Conservation (phyloP, 2,888 invertebrate genomes). For the Pycnomerus fuliginosus region DNA sequence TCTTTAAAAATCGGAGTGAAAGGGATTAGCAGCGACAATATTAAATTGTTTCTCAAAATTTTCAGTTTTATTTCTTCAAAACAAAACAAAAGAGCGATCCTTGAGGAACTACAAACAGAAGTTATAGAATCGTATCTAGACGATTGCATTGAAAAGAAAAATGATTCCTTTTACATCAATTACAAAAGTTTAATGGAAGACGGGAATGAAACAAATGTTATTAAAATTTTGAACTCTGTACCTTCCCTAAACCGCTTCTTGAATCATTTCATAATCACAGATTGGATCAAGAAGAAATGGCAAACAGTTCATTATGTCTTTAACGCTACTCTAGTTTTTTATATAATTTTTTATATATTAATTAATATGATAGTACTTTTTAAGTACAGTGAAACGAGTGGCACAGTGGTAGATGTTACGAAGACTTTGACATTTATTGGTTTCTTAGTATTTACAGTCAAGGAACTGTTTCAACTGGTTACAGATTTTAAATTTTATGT, state of each 20-base stretch:
- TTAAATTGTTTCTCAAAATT: constrained; percentile 29
- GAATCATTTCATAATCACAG: constrained; percentile 7
- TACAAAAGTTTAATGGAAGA: constrained; percentile 32
- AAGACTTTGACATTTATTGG: no score
- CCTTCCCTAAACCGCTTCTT: constrained; percentile 1
- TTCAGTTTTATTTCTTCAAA: no score
- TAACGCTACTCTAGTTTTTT: not conserved
- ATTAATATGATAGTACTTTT: no score
- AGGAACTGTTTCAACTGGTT: constrained; percentile 29
- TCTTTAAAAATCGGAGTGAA: no score
- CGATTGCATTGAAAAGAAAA: constrained; percentile 26
- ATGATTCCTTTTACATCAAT: constrained; percentile 20
- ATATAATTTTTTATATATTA: not conserved
- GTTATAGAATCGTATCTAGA: constrained; percentile 31
- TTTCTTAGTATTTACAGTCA: constrained; percentile 10
- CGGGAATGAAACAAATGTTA: constrained; percentile 2
- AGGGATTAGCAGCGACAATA: no score
- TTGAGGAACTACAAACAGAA: constrained; percentile 25
- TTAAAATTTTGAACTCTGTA: no score
- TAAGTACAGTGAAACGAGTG: no score
- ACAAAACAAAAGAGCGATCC: constrained; percentile 18
- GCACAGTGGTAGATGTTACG: no score
- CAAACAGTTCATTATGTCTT: not conserved
- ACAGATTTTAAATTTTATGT: constrained; percentile 28
- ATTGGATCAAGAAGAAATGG: constrained; percentile 4